Evolutionary conservation across 2,888 invertebrate genomes (phyloP), one percentile per base, ranked within the genome.

Genomic region (Caenorhabditis parvicauda): DNA sequence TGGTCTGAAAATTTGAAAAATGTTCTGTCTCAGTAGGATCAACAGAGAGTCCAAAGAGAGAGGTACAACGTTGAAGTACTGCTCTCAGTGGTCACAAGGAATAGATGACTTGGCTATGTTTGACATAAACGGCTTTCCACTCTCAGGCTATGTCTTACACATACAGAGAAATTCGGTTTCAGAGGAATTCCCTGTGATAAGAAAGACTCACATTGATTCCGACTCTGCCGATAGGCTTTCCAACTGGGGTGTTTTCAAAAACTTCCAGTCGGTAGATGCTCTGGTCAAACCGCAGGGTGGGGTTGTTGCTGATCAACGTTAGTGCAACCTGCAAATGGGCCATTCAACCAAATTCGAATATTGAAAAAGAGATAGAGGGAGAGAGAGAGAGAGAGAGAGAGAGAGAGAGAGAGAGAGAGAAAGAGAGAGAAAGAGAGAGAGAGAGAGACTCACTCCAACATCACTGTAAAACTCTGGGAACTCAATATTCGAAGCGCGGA

Each of bases 401-500:
- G 37, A 32, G 14, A 14, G 21, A 17, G 6, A 19, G 12, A 42
- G 12, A 6, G 32, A 32, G 12, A 32, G 2, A 52, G 37, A 32
- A 17, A 14, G 21, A 17, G 6, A 19, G 12, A 42, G n/a, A n/a
- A 32, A 6, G 32, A 32, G 12, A 32, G 2, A 52, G 37, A 32
- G 14, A 14, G 21, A 17, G 6, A 19, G 12, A 42, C 61, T 60
- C n/a, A 76, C 76, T 21, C 74, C 74, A 41, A 74, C 75, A 57
- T 80, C 79, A 12, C 77, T 77, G 46, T 69, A 79, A 58, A 70
- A 79, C 9, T 64, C 54, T 3, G 61, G 63, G 37, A 59, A 64
- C 9, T 70, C 59, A 6, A 54, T 22, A 50, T 79, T 79, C 12
- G 56, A 55, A 1, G 80, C 79, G 12, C 79, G 60, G 9, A 79